Evolutionary conservation across 64 coral and sea anemone species (phyloP).

Genomic region (Hydrozoanthus tunicans): DNA sequence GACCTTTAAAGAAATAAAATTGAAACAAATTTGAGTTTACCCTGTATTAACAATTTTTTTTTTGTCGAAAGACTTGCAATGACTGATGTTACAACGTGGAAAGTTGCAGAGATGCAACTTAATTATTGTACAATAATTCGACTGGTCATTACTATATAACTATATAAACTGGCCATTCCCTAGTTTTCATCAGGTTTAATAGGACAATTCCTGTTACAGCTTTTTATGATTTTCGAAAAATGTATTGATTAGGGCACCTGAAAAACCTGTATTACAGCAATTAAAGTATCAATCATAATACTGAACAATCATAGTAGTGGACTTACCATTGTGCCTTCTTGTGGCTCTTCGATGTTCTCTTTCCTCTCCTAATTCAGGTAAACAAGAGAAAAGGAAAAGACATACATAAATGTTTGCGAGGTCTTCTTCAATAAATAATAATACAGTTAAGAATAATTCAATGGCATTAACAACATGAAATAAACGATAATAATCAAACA

Average conservation of each 20-base stretch:
- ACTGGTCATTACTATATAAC: too few species aligned
- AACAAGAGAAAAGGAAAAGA: background rate
- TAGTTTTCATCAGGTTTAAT: too few species aligned
- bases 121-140: background rate
- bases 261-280: background rate
- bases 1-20: background rate
- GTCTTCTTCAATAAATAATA: background rate
- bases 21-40: background rate
- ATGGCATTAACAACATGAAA: background rate
- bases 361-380: background rate
- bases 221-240: conserved; percentile 13
- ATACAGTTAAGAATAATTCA: background rate
- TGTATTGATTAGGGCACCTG: background rate
- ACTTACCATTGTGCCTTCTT: background rate
- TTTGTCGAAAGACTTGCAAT: too few species aligned
- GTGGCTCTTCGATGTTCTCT: background rate
- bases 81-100: too few species aligned
- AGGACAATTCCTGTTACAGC: background rate
- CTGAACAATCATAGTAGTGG: background rate
- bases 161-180: too few species aligned
- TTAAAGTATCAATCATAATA: background rate
- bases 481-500: too few species aligned
- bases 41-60: background rate
- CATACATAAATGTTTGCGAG: background rate
- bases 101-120: too few species aligned